phyloP scores from a whole-genome alignment of 1,140 invertebrate species.

The Zaprionus ornatus region DNA sequence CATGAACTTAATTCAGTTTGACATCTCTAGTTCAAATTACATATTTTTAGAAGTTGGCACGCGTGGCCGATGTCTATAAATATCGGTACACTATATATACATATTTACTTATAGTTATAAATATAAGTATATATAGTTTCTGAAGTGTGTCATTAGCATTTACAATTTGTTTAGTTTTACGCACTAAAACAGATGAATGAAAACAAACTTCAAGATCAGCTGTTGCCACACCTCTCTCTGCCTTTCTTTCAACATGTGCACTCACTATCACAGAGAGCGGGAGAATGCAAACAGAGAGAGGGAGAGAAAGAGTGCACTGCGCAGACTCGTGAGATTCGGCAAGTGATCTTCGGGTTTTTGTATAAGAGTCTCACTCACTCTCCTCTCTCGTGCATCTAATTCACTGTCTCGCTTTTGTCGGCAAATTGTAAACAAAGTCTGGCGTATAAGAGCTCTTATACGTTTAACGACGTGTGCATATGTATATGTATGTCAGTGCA shows the following conservation, averaged over 20 bases:
- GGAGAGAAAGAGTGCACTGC: constrained; percentile 14
- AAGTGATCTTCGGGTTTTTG: constrained; percentile 21
- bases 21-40: constrained; percentile 15
- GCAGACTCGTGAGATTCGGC: constrained; percentile 39
- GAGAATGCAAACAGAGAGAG: no score
- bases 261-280: no score
- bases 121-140: constrained; percentile 10
- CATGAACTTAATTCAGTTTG: constrained; percentile 16
- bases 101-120: not conserved
- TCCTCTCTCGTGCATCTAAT: constrained; percentile 2
- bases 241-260: not conserved
- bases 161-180: constrained; percentile 39
- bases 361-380: constrained; percentile 51
- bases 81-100: constrained; percentile 11
- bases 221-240: constrained; percentile 22
- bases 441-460: constrained; percentile 54
- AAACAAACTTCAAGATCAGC: constrained; percentile 65
- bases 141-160: constrained; percentile 54
- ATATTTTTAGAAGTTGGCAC: constrained; percentile 61
- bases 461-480: not conserved
- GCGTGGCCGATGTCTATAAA: constrained; percentile 34
- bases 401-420: constrained; percentile 1
- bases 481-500: constrained; percentile 68
- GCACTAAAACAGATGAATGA: constrained; percentile 27
- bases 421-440: constrained; percentile 66